These are phyloP conservation scores for Cyphomyrus plagiostoma DNA, from an alignment of 2,113 vertebrate genomes.

Conservation along the genomic window DNA sequence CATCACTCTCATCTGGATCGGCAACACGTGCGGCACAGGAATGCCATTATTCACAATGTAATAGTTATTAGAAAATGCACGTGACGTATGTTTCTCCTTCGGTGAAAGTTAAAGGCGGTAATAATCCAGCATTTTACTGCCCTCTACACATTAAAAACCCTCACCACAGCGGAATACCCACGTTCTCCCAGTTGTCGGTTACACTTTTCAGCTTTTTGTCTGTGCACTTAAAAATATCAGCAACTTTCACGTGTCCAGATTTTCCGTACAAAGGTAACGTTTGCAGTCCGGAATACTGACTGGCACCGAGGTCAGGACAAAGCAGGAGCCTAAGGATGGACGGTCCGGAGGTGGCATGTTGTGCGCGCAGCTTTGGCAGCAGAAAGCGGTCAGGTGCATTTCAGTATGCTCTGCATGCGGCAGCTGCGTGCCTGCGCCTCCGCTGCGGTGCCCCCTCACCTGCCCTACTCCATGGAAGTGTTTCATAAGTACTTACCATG, in stretches of 20 bases:
- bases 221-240: not conserved
- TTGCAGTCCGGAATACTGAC: not conserved
- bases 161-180: not conserved
- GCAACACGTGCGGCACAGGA: not conserved
- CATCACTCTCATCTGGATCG: not conserved
- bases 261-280: not conserved
- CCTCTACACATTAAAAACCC: not conserved
- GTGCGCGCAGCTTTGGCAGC: not conserved
- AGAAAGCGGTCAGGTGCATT: constrained; percentile 15
- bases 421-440: not conserved
- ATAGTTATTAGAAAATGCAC: not conserved
- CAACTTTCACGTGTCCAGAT: not conserved
- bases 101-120: too few species aligned
- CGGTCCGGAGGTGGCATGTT: not conserved
- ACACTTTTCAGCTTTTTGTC: not conserved
- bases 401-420: constrained; percentile 7
- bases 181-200: too few species aligned
- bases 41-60: not conserved
- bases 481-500: constrained; percentile 26
- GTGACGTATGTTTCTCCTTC: not conserved
- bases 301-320: not conserved
- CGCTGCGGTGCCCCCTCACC: not conserved
- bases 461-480: constrained; percentile 10
- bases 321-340: not conserved
- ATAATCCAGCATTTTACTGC: not conserved